Conservation (phyloP, 2,797 vertebrate genomes). For the Bradypodion pumilum region DNA sequence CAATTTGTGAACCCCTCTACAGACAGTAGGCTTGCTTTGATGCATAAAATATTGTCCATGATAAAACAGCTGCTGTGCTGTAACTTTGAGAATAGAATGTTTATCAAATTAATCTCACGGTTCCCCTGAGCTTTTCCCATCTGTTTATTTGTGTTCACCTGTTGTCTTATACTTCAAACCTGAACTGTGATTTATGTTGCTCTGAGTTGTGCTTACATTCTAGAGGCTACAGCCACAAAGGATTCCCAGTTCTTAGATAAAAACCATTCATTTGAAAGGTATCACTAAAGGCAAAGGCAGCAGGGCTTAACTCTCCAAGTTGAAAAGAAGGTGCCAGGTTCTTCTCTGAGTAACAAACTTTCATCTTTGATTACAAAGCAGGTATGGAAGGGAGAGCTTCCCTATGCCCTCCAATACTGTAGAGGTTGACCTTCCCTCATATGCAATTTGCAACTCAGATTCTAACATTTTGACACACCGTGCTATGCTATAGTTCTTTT, state of each 20-base stretch:
- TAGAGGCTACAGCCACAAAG: background rate
- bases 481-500: background rate
- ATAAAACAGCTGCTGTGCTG: fast-evolving
- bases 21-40: fast-evolving
- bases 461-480: background rate
- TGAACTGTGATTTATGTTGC: conserved; percentile 13
- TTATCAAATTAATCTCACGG: conserved; percentile 38
- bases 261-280: background rate
- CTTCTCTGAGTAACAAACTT: conserved; percentile 13
- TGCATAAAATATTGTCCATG: background rate
- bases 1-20: conserved; percentile 14
- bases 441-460: background rate
- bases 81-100: background rate
- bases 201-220: conserved; percentile 4
- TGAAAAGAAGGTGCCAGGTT: background rate
- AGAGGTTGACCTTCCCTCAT: background rate
- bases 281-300: background rate
- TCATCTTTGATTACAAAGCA: conserved; percentile 4
- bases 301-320: conserved; percentile 22
- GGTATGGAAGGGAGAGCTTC: background rate
- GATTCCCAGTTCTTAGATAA: background rate
- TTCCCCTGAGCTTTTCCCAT: background rate
- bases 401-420: background rate
- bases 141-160: conserved; percentile 39
- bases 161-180: conserved; percentile 37